phyloP scores from a whole-genome alignment of 2,797 vertebrate species.

The Scleropages formosus region DNA sequence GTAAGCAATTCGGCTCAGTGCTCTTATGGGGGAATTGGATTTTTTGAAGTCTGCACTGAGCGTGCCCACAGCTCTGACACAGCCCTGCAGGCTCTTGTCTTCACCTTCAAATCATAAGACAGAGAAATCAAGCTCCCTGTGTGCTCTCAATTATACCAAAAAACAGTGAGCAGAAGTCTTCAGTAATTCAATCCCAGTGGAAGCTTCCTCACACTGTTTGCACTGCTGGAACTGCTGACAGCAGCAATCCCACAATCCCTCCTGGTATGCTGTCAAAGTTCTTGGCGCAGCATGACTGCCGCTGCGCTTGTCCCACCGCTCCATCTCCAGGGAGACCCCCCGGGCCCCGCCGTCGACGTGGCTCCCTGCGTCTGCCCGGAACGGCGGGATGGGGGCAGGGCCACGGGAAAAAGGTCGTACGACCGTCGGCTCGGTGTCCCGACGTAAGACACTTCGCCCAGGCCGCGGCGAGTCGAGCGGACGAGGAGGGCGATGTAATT shows the following conservation, averaged over 20 bases:
- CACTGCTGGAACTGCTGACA: conserved; percentile 96
- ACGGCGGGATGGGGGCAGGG: conserved; percentile 67
- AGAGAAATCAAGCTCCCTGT: conserved; percentile 98
- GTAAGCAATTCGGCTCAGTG: conserved; percentile 92
- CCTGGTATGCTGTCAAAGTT: conserved; percentile 91
- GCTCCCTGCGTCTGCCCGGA: conserved; percentile 75
- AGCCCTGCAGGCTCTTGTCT: conserved; percentile 98
- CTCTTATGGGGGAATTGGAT: conserved; percentile 96
- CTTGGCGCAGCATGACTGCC: conserved; percentile 81
- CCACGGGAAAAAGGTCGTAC: conserved; percentile 75
- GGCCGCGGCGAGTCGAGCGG: conserved; percentile 60
- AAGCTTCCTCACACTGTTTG: conserved; percentile 88
- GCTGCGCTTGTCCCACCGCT: conserved; percentile 74
- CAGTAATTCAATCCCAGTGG: conserved; percentile 98
- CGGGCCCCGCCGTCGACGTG: conserved; percentile 25
- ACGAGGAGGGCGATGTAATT: conserved; percentile 81
- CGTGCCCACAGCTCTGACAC: conserved; percentile 97
- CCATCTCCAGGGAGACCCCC: conserved; percentile 71
- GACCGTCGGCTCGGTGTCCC: conserved; percentile 62
- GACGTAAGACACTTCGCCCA: background rate
- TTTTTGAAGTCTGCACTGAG: conserved; percentile 90
- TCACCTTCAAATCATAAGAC: conserved; percentile 99
- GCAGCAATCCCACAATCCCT: conserved; percentile 83
- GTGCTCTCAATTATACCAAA: conserved; percentile 99
- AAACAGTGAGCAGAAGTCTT: conserved; percentile 92